A percentile compares a stretch with the other conserved stretches of the same genome.
These are phyloP conservation scores for Gymnocheta viridis DNA, from an alignment of 2,888 invertebrate species.

Conservation along the genomic window DNA sequence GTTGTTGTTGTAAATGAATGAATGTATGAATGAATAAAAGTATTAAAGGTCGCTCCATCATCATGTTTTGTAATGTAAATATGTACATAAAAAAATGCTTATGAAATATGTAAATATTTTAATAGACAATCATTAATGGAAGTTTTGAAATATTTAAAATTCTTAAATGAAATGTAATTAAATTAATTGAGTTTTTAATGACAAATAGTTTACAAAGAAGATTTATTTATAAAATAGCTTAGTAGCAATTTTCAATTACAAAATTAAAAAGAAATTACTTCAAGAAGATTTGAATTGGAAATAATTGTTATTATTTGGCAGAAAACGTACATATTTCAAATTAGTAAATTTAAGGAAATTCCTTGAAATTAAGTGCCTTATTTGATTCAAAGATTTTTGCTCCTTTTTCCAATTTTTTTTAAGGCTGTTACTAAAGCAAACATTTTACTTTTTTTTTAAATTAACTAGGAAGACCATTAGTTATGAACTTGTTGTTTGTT, in stretches of 20 bases:
- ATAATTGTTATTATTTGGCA: no score
- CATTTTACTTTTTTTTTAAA: background rate
- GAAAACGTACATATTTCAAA: no score
- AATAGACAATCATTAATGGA: conserved; percentile 22
- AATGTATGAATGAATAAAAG: conserved; percentile 23
- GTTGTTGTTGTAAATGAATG: background rate
- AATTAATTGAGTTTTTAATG: conserved; percentile 39
- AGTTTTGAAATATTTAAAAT: background rate
- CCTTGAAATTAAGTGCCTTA: no score
- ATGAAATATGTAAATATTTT: conserved; percentile 21
- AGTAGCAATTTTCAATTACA: no score
- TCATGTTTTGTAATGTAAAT: conserved; percentile 14
- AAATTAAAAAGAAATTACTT: no score
- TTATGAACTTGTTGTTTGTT: background rate
- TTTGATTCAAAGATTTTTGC: no score
- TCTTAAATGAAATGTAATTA: conserved; percentile 15
- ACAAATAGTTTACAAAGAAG: background rate
- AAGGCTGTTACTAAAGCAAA: no score
- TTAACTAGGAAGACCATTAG: background rate
- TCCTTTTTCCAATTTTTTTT: no score
- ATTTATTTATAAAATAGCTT: background rate
- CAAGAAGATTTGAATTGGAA: no score
- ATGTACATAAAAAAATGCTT: background rate
- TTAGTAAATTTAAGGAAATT: no score
- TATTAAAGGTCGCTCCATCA: conserved; percentile 32